A percentile compares a stretch with the other conserved stretches of the same genome.
These are phyloP conservation scores for Neotoma lepida DNA, from an alignment of 2,113 vertebrate genomes.

Conservation along the genomic window DNA sequence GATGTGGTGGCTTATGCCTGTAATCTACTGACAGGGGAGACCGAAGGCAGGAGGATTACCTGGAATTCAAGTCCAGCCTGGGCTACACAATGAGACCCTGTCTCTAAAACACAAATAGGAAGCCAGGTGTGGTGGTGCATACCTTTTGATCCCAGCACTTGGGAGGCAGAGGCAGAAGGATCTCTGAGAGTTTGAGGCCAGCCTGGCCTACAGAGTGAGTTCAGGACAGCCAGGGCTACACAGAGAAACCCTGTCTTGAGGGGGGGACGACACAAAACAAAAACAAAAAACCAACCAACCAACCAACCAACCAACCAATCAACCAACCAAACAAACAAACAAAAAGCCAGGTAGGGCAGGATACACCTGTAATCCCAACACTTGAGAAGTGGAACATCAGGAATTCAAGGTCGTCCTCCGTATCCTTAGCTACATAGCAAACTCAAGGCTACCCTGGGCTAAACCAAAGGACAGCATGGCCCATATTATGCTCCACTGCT, in stretches of 20 bases:
- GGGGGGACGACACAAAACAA: no score
- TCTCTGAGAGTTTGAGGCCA: no score
- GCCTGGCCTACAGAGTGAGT: no score
- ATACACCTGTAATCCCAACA: no score
- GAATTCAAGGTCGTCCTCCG: not conserved
- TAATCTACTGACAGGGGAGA: not conserved
- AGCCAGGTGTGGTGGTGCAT: not conserved
- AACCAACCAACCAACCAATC: no score
- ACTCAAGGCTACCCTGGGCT: not conserved
- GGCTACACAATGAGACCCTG: not conserved
- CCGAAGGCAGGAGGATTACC: not conserved
- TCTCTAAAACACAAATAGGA: not conserved
- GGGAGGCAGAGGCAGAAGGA: no score
- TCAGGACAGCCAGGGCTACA: no score
- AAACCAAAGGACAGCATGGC: not conserved
- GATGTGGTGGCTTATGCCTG: not conserved
- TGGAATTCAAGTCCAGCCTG: not conserved
- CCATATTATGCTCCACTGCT: not conserved
- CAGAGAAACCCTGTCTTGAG: no score
- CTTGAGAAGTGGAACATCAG: not conserved
- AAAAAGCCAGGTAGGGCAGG: no score
- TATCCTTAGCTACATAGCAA: not conserved
- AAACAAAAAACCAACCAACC: no score
- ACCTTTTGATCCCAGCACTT: not conserved
- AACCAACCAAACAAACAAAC: no score